Base-by-base conservation (phyloP, 2,888 invertebrate species). In the Physocephala rufipes region DNA sequence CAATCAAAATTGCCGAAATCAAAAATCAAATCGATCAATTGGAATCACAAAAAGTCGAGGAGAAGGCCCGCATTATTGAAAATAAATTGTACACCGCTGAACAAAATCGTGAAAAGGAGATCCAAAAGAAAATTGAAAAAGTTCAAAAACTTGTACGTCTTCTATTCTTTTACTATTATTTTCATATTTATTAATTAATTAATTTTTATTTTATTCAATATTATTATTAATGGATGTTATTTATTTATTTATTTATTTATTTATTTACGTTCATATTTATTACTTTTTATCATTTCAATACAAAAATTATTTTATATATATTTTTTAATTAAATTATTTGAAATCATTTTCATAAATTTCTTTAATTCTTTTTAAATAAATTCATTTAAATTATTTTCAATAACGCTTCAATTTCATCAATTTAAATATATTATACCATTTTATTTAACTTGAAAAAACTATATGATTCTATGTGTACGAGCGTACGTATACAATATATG, bases 111-210 rank as follows among this genome's bases (percentile, higher is more conserved):
- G 93, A 93, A 86, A 92, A 92, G 86, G 94, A 94, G 87, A 90
- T 95, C 76, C 92, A 93, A 88, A 93, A 92, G 87, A 93, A 93
- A 88, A 89, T 95, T 86, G 94, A 95, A 85, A 91, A 90, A 86
- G 91, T 92, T 82, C 93, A 93, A 87, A 92, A 93, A 87, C 92
- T 93, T 89, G 95, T 95, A 90, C 85, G 92, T 89, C 53, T 66
- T 66, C 21, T 16, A 62, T 86, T 82, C 78, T 69, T 76, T 66
- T 73, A 73, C 70, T 70, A 74, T 70, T 49, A 45, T 65, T 74
- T 26, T 55, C 45, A 67, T 63, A 49, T 13, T 47, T 26, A 19
- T 66, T 55, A 2, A 55, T 36, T 36, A 36, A 7, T 36, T 36
- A 36, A 36, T 59, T 47, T 49, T 2, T 53, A 45, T 61, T 70